Base-by-base conservation (phyloP, 2,888 invertebrate genomes). In the Cerastis leucographa region DNA sequence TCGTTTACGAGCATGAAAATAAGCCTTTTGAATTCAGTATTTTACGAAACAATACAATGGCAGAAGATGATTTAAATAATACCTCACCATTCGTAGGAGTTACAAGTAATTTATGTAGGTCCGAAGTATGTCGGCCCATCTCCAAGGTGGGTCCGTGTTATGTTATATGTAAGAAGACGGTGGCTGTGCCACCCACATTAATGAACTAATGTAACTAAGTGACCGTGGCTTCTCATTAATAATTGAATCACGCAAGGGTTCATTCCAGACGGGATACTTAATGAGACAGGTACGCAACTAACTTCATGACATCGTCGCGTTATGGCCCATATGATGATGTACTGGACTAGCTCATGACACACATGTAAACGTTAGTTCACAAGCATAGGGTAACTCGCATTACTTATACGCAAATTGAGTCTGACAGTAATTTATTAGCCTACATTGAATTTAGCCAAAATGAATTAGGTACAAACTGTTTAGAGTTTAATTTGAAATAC, bases 231-330 rank as follows among this genome's bases (percentile, higher is more conserved):
- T 89, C 88, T 86, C 86, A 87, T 92, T 90, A 90, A 91, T 92
- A 91, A 91, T 91, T 91, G 88, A 91, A 90, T 88, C 88, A 89
- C 86, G 88, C 89, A 86, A 89, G 89, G 90, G 91, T 89, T 91
- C 85, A 90, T 89, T 89, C 86, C 88, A 88, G 84, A 74, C 65
- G 78, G 79, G 87, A 82, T 86, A 85, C 84, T 83, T 90, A 89
- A 91, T 89, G 90, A 90, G 87, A 88, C 88, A 86, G 89, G 86
- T 85, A 78, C 76, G 79, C 71, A 86, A 88, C 88, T 85, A 90
- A 91, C 89, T 91, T 90, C 85, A 89, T 85, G 85, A 86, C 85
- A 85, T 81, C 76, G 76, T 83, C 78, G 73, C 78, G 62, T 79
- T 85, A 85, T 87, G 78, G 78, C 82, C 86, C 81, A 85, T 84